A percentile compares a stretch with the other conserved stretches of the same genome.
Conservation (phyloP, 2,888 invertebrate genomes). For the Latrodectus hesperus region DNA sequence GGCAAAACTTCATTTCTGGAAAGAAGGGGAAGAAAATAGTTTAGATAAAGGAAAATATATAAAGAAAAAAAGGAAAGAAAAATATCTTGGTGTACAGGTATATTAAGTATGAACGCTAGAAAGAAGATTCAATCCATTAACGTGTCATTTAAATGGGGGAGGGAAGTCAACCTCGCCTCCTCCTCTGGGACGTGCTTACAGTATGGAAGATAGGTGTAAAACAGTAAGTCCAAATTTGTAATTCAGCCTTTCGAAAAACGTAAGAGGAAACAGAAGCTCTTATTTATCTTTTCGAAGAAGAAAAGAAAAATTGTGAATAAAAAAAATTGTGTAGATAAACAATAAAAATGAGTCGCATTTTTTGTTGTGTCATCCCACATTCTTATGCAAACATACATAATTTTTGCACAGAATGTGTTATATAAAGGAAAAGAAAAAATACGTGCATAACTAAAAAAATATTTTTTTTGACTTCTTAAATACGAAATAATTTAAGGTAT, state of each 20-base stretch:
- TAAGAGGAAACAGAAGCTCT: not conserved
- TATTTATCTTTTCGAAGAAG: not conserved
- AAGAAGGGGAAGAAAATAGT: slow-evolving; percentile 16
- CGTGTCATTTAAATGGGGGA: slow-evolving; percentile 56
- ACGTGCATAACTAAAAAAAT: too few relatives aligned
- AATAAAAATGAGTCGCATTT: slow-evolving; percentile 3
- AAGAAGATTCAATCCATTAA: slow-evolving; percentile 61
- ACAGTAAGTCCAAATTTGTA: slow-evolving; percentile 11
- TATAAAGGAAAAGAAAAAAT: too few relatives aligned
- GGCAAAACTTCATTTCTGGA: slow-evolving; percentile 17
- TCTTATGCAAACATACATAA: not conserved
- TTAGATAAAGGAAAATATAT: slow-evolving; percentile 12
- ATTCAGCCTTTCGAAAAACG: not conserved
- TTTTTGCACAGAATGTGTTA: not conserved
- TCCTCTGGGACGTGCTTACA: slow-evolving; percentile 29
- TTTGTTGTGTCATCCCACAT: not conserved
- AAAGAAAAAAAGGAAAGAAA: slow-evolving; percentile 16
- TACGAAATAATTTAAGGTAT: too few relatives aligned
- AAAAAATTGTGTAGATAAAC: not conserved
- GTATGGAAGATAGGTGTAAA: slow-evolving; percentile 6
- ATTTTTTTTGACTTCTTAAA: too few relatives aligned
- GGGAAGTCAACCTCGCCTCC: not conserved
- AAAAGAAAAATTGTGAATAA: not conserved
- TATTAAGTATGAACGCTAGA: slow-evolving; percentile 58
- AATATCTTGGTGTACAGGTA: slow-evolving; percentile 61